phyloP scores from a whole-genome alignment of 1,140 invertebrate species.

The Ladona fulva region DNA sequence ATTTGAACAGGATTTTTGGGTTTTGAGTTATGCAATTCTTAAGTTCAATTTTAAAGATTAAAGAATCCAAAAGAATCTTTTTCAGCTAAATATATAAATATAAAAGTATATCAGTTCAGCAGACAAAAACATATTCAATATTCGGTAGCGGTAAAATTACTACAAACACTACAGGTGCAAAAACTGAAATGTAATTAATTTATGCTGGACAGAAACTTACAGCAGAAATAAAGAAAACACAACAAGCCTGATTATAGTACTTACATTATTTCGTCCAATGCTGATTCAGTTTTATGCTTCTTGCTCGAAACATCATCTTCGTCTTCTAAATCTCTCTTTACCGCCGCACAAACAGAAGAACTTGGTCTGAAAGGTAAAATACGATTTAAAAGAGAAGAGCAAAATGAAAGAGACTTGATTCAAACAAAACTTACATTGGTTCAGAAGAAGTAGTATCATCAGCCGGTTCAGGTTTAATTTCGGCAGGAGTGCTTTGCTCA shows the following conservation, averaged over 20 bases:
- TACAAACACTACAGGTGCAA: too few species aligned
- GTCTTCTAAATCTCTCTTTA: constrained; percentile 28
- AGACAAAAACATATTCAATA: background rate
- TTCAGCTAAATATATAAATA: too few species aligned
- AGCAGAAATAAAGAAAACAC: too few species aligned
- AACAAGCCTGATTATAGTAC: background rate
- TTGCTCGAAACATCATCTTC: constrained; percentile 24
- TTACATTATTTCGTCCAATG: constrained; percentile 38
- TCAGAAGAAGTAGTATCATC: constrained; percentile 11
- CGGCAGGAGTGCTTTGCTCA: constrained; percentile 34
- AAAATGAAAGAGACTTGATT: constrained; percentile 11
- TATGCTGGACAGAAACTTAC: too few species aligned
- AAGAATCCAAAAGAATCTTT: too few species aligned
- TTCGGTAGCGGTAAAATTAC: background rate
- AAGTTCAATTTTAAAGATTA: too few species aligned
- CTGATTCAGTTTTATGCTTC: constrained; percentile 30
- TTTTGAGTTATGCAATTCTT: too few species aligned
- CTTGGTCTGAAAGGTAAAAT: background rate
- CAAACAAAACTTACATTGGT: background rate
- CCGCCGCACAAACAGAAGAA: background rate
- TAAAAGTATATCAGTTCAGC: too few species aligned
- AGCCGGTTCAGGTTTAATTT: constrained; percentile 16
- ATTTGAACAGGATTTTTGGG: too few species aligned
- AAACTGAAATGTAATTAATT: too few species aligned
- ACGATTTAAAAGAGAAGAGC: background rate